phyloP scores from a whole-genome alignment of 2,113 vertebrate genomes.

The Amblyopsis rosae region DNA sequence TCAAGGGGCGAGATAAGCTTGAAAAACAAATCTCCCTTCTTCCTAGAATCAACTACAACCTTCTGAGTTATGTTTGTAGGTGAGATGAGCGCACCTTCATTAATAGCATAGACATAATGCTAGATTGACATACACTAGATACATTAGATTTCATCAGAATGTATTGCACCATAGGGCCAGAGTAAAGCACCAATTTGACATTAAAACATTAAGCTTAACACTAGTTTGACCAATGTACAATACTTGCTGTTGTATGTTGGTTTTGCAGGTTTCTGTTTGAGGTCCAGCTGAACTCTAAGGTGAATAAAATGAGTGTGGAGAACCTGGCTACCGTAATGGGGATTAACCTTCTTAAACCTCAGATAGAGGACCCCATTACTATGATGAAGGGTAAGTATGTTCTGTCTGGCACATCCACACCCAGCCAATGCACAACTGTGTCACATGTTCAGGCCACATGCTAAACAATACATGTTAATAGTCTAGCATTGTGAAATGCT shows the following conservation, averaged over 20 bases:
- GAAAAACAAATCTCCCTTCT: conserved; percentile 85
- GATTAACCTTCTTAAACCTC: conserved; percentile 92
- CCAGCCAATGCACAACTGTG: no score
- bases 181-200: background rate
- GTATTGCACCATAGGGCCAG: background rate
- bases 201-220: background rate
- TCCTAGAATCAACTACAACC: conserved; percentile 89
- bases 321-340: conserved; percentile 97
- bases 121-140: background rate
- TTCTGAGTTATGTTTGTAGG: conserved; percentile 95
- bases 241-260: background rate
- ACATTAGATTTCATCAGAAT: no score
- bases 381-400: conserved; percentile 89
- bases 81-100: conserved; percentile 49
- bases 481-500: no score
- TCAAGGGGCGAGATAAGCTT: conserved; percentile 83
- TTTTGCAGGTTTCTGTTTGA: conserved; percentile 88
- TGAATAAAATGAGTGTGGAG: conserved; percentile 98
- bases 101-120: background rate
- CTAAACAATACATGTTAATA: no score
- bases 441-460: no score
- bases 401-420: no score
- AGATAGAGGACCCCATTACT: conserved; percentile 87
- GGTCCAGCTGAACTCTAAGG: conserved; percentile 83
- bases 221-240: background rate